Evolutionary conservation across 37 sponge, comb jelly and placozoan genomes (phyloP).

Genomic region (Hormiphora californensis): DNA sequence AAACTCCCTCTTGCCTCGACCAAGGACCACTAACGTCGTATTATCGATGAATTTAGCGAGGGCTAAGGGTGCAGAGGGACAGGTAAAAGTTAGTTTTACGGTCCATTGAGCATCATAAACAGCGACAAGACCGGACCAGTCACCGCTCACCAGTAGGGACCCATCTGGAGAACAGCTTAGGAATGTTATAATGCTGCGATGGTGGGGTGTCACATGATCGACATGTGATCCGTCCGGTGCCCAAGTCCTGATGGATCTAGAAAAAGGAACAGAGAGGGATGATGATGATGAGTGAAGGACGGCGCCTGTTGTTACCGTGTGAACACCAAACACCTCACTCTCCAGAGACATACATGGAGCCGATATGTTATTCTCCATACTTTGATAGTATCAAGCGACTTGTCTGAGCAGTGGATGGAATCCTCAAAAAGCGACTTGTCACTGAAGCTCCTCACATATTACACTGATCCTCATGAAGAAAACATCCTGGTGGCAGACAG

Average conservation of each 20-base stretch:
- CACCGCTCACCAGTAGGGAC: neutral
- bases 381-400: too few species aligned
- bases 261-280: conserved; percentile 6
- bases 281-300: neutral
- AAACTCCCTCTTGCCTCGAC: neutral
- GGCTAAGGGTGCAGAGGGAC: neutral
- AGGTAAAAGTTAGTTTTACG: neutral
- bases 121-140: conserved; percentile 12
- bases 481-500: too few species aligned
- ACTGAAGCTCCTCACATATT: too few species aligned
- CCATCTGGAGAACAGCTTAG: neutral
- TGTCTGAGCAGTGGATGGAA: too few species aligned
- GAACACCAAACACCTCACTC: neutral
- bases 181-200: conserved; percentile 34
- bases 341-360: too few species aligned
- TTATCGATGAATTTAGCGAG: neutral
- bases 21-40: neutral
- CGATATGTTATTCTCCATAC: too few species aligned
- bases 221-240: neutral
- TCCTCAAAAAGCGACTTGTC: too few species aligned
- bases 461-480: too few species aligned
- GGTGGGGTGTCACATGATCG: neutral
- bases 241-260: conserved; percentile 18
- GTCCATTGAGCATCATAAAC: neutral
- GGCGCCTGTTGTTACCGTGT: conserved; percentile 21